phyloP scores from a whole-genome alignment of 2,113 vertebrate genomes.

The Sapajus apella region DNA sequence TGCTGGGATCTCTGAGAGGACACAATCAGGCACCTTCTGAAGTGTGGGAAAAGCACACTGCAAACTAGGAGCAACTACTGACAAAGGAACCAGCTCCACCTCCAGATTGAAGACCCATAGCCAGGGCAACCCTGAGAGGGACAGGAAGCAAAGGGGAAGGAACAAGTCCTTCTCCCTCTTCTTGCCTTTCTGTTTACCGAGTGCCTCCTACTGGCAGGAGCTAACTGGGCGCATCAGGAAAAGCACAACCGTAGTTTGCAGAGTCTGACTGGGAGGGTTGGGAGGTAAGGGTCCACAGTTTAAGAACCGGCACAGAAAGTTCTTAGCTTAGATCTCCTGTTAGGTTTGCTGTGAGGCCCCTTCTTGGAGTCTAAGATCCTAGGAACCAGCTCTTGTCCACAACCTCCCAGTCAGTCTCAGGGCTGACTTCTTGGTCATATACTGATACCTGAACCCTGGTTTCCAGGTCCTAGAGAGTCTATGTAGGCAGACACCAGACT shows the following conservation, averaged over 20 bases:
- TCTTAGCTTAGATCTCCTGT: background rate
- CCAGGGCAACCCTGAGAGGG: background rate
- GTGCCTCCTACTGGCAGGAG: background rate
- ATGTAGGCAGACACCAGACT: rapidly evolving
- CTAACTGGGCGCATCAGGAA: background rate
- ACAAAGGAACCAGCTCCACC: rapidly evolving
- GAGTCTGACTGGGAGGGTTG: background rate
- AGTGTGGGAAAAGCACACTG: background rate
- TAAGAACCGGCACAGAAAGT: background rate
- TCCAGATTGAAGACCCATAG: background rate
- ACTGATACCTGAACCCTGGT: background rate
- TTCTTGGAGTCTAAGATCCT: background rate
- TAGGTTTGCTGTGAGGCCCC: background rate
- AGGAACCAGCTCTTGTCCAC: background rate
- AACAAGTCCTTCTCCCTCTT: rapidly evolving
- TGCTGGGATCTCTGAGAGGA: background rate
- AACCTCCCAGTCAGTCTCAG: background rate
- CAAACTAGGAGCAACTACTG: background rate
- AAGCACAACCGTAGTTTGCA: rapidly evolving
- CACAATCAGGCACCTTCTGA: background rate
- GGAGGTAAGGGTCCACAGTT: background rate
- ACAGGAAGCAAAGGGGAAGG: background rate
- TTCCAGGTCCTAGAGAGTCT: background rate
- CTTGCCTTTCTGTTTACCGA: background rate
- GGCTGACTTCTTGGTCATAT: background rate